phyloP scores from a whole-genome alignment of 2,797 vertebrate genomes.

The Molossus alvarezi region DNA sequence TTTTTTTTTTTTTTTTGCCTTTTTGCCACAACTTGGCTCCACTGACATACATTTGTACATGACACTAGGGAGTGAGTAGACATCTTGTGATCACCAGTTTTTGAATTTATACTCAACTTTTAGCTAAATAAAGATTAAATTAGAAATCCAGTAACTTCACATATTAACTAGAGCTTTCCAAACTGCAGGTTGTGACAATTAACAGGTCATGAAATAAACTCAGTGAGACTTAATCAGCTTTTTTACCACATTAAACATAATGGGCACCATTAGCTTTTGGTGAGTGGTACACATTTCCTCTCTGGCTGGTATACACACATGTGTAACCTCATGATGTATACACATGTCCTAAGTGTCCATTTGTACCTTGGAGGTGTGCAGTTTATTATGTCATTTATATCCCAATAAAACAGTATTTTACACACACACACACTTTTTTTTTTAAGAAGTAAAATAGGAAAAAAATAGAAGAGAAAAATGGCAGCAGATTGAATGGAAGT shows the following conservation, averaged over 20 bases:
- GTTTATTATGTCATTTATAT: neutral
- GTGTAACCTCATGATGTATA: neutral
- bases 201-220: constrained; percentile 34
- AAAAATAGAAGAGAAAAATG: too few species aligned
- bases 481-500: too few species aligned
- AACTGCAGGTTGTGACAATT: neutral
- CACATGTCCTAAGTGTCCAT: neutral
- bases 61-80: neutral
- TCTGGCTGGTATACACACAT: neutral
- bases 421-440: neutral
- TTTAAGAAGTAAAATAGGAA: neutral
- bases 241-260: neutral
- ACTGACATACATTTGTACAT: neutral
- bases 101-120: neutral
- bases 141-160: neutral
- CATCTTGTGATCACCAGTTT: neutral
- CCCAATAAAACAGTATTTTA: neutral
- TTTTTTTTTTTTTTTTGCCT: neutral
- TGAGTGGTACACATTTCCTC: neutral
- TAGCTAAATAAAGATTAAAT: neutral
- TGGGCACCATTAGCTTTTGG: neutral
- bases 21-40: neutral
- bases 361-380: neutral
- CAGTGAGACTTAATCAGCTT: neutral
- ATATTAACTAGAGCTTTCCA: neutral